Evolutionary conservation across 1,140 invertebrate genomes (phyloP), one percentile per base, ranked within the genome.

Genomic region (Heliconius congener): DNA sequence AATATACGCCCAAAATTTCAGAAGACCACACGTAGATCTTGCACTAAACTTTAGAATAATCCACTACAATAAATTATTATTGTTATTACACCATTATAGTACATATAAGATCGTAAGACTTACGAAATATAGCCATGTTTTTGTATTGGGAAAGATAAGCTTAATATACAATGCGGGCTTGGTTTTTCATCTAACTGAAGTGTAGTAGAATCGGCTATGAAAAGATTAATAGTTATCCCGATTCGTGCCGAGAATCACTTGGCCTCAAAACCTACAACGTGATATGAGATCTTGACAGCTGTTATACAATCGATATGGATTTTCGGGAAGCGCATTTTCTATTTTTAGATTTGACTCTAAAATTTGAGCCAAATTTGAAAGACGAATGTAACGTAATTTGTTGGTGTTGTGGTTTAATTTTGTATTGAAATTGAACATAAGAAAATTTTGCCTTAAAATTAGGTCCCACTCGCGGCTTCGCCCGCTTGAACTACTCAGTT

Each of bases 241-340:
- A 27, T 52, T 18, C 46, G 72, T 73, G 72, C 72, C 34, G 46
- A 73, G 72, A 50, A 73, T 50, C 46, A 73, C 72, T 73, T 50
- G 72, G 46, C 72, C 39, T 46, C 72, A 39, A 73, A 50, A 50
- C 23, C 46, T 39, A 72, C 34, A 72, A 37, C 42, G 71, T 72
- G 72, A 50, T 73, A 73, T 73, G 72, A 73, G 72, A 73, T 73
- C 71, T 72, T 72, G 71, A 72, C 71, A 72, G 71, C 71, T 72
- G 71, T 39, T 72, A 72, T 72, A 39, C 23, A 72, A 42, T 66
- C 60, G 60, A 66, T 30, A 66, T 66, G 11, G 60, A 30, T 66
- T 66, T 66, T 66, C 60, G 30, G 60, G 60, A n/a, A 57, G 60
- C 1, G 1, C 8, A 66, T 66, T 11, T 66, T 30, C 23, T 66